Evolutionary conservation across 2,797 vertebrate genomes (phyloP), one percentile per base, ranked within the genome.

Genomic region (Neostethus bicornis): DNA sequence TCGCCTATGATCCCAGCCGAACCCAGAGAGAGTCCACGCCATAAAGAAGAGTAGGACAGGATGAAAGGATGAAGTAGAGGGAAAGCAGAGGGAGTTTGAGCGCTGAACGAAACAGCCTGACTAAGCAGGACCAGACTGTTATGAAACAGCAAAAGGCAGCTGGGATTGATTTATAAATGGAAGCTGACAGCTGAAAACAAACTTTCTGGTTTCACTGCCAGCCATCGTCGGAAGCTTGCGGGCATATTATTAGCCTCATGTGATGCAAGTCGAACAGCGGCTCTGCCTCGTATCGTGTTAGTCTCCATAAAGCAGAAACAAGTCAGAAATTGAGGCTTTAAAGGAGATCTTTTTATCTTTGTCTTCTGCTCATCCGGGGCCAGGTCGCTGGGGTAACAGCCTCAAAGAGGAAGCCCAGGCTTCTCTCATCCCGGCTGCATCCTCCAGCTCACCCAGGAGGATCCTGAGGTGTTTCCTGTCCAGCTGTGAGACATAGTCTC

Each of bases 181-280:
- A 73, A 85, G 79, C 58, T 74, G 88, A 90, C 85, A 89, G 85
- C 68, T 73, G 70, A 81, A 87, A 87, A 85, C 83, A 89, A 79
- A 83, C 79, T 82, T 87, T 78, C 75, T 85, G 83, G 66, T 85
- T 83, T 78, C 38, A 70, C 75, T 86, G 85, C 80, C 88, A 88
- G 74, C 75, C 69, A 42, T 84, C 72, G 49, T 74, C 77, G 71
- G 67, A 51, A 59, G 60, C 83, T 80, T 0, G 45, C 67, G 67
- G 78, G 66, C 80, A 52, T 71, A 76, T 75, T 75, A 72, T 79
- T 85, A 70, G 71, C 65, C 60, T 72, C 74, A 66, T 73, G 74
- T 80, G 74, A 84, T 59, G 74, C 52, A 49, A 68, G 35, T 59
- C 57, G 49, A 78, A 76, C 48, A 67, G 49, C 28, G 25, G 59